A percentile compares a stretch with the other conserved stretches of the same genome.
Conservation (phyloP, 2,888 invertebrate species). For the Eristalis arbustorum region DNA sequence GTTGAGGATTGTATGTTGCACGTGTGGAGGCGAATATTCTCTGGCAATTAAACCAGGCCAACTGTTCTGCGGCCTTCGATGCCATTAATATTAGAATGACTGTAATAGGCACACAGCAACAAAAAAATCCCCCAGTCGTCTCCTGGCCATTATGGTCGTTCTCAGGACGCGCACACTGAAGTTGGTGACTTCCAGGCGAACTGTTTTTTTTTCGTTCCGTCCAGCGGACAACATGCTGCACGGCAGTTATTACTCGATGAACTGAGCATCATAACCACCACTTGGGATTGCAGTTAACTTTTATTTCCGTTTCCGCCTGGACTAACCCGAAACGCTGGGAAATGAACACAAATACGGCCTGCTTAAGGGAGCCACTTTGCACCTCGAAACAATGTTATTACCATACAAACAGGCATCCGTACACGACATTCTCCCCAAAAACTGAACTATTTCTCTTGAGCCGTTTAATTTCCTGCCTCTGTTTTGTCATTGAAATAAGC, state of each 20-base stretch:
- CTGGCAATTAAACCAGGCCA: too few relatives aligned
- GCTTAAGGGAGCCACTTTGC: conserved; percentile 18
- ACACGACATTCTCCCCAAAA: not conserved
- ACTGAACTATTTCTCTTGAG: not conserved
- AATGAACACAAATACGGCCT: not conserved
- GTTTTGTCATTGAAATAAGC: not conserved
- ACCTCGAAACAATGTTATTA: conserved; percentile 10
- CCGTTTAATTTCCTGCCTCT: conserved; percentile 1
- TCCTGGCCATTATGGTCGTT: not conserved
- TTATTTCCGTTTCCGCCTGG: conserved; percentile 42
- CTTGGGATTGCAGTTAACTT: conserved; percentile 18
- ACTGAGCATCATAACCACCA: conserved; percentile 24
- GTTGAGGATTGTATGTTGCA: too few relatives aligned
- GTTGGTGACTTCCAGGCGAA: not conserved
- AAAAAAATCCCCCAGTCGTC: not conserved
- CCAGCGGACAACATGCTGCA: conserved; percentile 18
- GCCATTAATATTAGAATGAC: too few relatives aligned
- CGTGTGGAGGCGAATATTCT: too few relatives aligned
- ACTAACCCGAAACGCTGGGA: not conserved
- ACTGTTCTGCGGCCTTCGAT: too few relatives aligned
- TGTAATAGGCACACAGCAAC: not conserved
- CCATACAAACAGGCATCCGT: not conserved
- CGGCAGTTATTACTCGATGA: conserved; percentile 38
- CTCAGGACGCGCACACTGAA: not conserved
- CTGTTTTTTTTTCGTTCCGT: not conserved